Evolutionary conservation across 2,113 vertebrate genomes (phyloP), one percentile per base, ranked within the genome.

Genomic region (Romanogobio albipinnatus): DNA sequence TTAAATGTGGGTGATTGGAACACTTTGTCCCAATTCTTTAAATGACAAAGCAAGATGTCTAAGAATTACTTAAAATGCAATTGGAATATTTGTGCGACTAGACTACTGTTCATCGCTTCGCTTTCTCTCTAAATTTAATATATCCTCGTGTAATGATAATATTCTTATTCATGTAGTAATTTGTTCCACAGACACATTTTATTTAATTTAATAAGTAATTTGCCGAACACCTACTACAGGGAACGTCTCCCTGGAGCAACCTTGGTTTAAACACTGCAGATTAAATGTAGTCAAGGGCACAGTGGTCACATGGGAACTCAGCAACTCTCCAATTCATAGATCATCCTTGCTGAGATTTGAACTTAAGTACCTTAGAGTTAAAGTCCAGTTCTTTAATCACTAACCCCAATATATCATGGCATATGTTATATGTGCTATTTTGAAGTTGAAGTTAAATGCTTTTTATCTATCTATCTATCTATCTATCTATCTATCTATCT

Each of bases 201-300:
- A 47, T 62, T 76, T 24, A 26, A n/a, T n/a, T n/a, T n/a, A n/a
- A n/a, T n/a, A 26, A 62, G 56, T 61, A 79, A 79, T 62, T 47
- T 79, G 33, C 76, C 0, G 6, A 26, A 26, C 76, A 45, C 22
- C 3, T 26, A 75, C 45, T 45, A 61, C 22, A 49, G 77, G 43
- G 59, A 47, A 22, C 3, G 13, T 80, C 59, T 59, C 36, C 39
- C 59, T 26, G 9, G 77, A 80, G 77, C 77, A 64, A 80, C 59
- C 39, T 80, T 61, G 77, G 58, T 39, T 79, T 79, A 79, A 79
- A 58, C 24, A 79, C 77, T 15, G 13, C 77, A 79, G 77, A 79
- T 79, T 79, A 62, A 79, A 62, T 79, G 77, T 79, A 79, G 58
- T 43, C 58, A 62, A 79, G 58, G 39, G 13, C 59, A 64, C 59